A percentile compares a stretch with the other conserved stretches of the same genome.
These are phyloP conservation scores for Pseudococcus viburni DNA, from an alignment of 2,888 invertebrate species.

Conservation along the genomic window DNA sequence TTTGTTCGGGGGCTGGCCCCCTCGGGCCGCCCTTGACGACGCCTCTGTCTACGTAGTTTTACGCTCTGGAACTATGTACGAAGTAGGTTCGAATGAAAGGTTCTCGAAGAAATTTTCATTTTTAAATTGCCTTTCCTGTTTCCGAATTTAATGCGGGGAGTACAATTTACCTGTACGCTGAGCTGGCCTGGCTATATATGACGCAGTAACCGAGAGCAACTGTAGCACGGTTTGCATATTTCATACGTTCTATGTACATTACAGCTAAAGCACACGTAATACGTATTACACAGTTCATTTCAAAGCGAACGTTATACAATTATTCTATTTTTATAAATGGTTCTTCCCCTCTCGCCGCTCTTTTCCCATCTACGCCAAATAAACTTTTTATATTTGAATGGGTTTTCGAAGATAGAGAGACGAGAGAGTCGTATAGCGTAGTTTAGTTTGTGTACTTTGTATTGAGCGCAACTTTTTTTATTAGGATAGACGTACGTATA, in stretches of 20 bases:
- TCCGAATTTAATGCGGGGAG: too few species aligned
- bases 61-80: too few species aligned
- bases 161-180: too few species aligned
- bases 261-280: neutral
- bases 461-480: neutral
- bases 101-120: too few species aligned
- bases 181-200: neutral
- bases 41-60: too few species aligned
- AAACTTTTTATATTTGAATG: constrained; percentile 14
- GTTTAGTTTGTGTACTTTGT: constrained; percentile 22
- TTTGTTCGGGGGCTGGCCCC: too few species aligned
- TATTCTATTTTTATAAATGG: constrained; percentile 8
- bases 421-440: neutral
- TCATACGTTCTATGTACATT: neutral
- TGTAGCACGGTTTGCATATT: neutral
- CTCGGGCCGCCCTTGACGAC: too few species aligned
- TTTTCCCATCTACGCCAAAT: neutral
- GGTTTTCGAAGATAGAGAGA: neutral
- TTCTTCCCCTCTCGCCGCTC: neutral
- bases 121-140: too few species aligned
- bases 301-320: constrained; percentile 30
- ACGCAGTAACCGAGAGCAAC: neutral
- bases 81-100: too few species aligned
- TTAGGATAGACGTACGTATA: constrained; percentile 15
- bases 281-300: constrained; percentile 5